A percentile compares a stretch with the other conserved stretches of the same genome.
Conservation (phyloP, 1,140 invertebrate genomes). For the Aphaenogaster rudis region DNA sequence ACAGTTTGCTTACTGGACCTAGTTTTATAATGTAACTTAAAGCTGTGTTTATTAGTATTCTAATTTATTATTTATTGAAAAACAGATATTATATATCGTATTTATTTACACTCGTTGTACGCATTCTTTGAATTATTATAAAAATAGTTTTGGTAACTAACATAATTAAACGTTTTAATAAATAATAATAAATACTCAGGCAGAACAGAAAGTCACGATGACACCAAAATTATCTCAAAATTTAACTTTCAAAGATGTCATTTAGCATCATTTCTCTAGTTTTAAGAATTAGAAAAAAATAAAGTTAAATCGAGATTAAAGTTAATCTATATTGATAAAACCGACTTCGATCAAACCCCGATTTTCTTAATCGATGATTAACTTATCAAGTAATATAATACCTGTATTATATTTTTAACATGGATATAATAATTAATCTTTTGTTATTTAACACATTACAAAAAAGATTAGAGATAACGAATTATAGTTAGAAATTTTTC, state of each 20-base stretch:
- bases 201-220: too few species aligned
- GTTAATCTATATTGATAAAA: too few species aligned
- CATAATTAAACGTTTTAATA: background rate
- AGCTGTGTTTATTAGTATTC: background rate
- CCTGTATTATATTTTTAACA: background rate
- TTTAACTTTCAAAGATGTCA: too few species aligned
- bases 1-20: background rate
- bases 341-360: background rate
- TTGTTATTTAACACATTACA: background rate
- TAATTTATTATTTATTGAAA: slow-evolving; percentile 6
- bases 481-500: background rate
- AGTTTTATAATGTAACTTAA: background rate
- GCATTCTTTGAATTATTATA: background rate
- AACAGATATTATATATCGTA: background rate
- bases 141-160: background rate
- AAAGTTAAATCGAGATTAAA: too few species aligned
- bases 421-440: background rate
- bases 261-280: too few species aligned
- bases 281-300: too few species aligned
- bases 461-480: background rate
- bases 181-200: background rate
- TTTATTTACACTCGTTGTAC: background rate
- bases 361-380: background rate
- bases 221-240: too few species aligned
- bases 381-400: background rate